Evolutionary conservation across 2,113 vertebrate genomes (phyloP).

Genomic region (Neotragus moschatus): DNA sequence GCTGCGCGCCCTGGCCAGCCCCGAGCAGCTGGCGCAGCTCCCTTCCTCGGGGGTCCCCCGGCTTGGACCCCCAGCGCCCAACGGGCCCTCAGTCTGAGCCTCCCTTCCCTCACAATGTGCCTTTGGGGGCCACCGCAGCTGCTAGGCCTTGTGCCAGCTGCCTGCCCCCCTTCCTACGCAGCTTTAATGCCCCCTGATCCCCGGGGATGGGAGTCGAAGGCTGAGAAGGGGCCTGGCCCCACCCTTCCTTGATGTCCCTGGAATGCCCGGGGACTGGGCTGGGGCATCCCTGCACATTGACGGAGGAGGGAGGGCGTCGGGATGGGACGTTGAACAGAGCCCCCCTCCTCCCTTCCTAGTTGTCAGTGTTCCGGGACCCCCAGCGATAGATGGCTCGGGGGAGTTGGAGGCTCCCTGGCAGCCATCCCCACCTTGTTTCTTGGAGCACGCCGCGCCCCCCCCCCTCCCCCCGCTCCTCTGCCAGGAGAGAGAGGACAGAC

Average conservation of each 20-base stretch:
- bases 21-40: constrained; percentile 67
- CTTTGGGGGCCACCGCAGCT: constrained; percentile 61
- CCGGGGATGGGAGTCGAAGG: constrained; percentile 34
- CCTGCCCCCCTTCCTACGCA: constrained; percentile 70
- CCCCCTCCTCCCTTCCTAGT: not conserved
- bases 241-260: not conserved
- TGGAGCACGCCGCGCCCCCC: not conserved
- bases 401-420: constrained; percentile 13
- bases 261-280: not conserved
- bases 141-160: constrained; percentile 34
- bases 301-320: not conserved
- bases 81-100: constrained; percentile 69
- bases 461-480: not conserved
- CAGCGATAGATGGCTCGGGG: not conserved
- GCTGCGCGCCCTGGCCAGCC: constrained; percentile 78
- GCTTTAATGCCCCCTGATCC: constrained; percentile 65
- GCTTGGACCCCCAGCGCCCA: constrained; percentile 62
- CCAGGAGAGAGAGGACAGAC: constrained; percentile 49
- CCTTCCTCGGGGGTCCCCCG: constrained; percentile 47
- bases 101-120: constrained; percentile 72
- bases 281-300: not conserved
- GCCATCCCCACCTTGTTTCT: not conserved
- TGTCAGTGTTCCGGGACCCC: not conserved
- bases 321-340: not conserved
- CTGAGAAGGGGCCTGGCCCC: not conserved